A percentile compares a stretch with the other conserved stretches of the same genome.
Conservation (phyloP, 1,140 invertebrate species). For the Dendroctonus ponderosae region DNA sequence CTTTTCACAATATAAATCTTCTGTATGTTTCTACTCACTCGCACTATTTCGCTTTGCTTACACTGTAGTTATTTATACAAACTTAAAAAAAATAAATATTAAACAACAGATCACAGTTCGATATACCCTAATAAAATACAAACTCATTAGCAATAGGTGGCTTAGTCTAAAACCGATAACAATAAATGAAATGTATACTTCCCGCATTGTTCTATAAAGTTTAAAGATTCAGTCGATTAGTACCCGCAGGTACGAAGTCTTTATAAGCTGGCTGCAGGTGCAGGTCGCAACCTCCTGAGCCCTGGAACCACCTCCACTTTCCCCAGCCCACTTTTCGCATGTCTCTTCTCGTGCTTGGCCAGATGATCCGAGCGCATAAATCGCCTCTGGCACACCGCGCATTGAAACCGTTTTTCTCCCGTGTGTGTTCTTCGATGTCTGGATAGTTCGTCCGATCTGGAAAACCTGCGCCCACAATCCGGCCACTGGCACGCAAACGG, state of each 20-base stretch:
- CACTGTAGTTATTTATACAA: no score
- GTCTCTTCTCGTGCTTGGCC: constrained; percentile 85
- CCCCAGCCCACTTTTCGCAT: constrained; percentile 62
- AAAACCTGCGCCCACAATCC: constrained; percentile 86
- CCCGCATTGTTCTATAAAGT: no score
- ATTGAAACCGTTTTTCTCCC: constrained; percentile 94
- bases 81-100: no score
- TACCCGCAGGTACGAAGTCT: not conserved
- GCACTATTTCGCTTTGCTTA: no score
- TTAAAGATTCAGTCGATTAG: no score
- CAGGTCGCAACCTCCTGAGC: constrained; percentile 45
- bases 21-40: no score
- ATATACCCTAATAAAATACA: no score
- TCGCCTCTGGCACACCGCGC: constrained; percentile 78
- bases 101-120: no score
- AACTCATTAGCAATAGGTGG: no score
- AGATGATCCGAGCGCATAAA: constrained; percentile 96
- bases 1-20: no score
- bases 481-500: constrained; percentile 88
- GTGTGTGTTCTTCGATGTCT: constrained; percentile 92
- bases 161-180: no score
- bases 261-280: constrained; percentile 8
- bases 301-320: constrained; percentile 39
- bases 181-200: no score
- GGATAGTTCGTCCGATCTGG: constrained; percentile 91